Conservation (phyloP, 2,797 vertebrate genomes). For the Tenualosa ilisha region DNA sequence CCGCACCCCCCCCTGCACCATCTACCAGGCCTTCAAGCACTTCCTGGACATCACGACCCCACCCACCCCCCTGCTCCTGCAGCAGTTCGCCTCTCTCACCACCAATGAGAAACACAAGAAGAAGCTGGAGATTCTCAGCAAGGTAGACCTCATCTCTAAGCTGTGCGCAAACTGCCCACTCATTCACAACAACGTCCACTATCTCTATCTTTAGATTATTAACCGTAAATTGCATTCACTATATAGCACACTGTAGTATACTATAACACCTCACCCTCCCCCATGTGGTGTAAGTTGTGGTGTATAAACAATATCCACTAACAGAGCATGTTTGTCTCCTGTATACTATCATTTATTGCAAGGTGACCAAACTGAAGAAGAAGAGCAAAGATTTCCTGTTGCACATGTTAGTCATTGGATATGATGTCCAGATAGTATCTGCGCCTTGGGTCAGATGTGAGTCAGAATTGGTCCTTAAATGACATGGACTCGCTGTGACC, state of each 20-base stretch:
- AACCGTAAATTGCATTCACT: no score
- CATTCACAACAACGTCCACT: not conserved
- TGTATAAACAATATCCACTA: not conserved
- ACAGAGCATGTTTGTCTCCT: not conserved
- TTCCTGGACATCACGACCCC: constrained; percentile 97
- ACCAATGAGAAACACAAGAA: constrained; percentile 91
- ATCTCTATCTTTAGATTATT: not conserved
- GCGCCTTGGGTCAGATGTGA: not conserved
- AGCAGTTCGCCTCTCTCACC: constrained; percentile 92
- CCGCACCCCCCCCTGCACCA: constrained; percentile 93
- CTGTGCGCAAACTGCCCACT: not conserved
- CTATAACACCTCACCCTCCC: not conserved
- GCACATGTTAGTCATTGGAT: not conserved
- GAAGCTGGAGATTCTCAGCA: constrained; percentile 89
- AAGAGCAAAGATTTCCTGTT: not conserved
- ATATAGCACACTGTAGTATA: no score
- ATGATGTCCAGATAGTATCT: not conserved
- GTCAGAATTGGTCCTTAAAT: not conserved
- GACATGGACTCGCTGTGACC: not conserved
- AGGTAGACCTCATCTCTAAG: constrained; percentile 72
- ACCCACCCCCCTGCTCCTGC: constrained; percentile 89
- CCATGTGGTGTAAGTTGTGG: no score
- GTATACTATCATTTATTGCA: not conserved
- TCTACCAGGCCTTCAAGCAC: constrained; percentile 94
- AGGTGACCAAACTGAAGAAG: not conserved